Evolutionary conservation across 2,888 invertebrate species (phyloP), one percentile per base, ranked within the genome.

Genomic region (Timandra comae): DNA sequence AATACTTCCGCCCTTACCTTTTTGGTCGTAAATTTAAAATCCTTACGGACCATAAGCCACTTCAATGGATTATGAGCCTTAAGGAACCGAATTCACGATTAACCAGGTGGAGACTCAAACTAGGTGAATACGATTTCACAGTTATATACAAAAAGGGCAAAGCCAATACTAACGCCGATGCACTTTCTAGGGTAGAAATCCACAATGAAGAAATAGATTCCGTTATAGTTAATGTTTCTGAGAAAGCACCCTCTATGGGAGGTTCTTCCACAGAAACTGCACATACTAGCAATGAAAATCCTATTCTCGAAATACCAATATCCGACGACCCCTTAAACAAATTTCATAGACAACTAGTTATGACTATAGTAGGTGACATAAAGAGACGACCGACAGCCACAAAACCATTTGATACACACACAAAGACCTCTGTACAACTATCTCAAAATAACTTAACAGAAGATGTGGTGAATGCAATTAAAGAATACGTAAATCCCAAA

Each of bases 361-460:
- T 8, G 8, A 22, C 22, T 22, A 22, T 7, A 22, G 22, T 22
- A 22, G 22, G 8, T 22, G 22, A 22, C 8, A 22, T 7, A 22
- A 8, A 7, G 8, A 22, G 8, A 22, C n/a, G 22, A 22, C 32
- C 50, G 3, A 33, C 29, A 1, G 39, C 42, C 1, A 41, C 46
- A 1, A 50, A 52, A 29, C 50, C 52, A 1, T 53, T 56, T 28
- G 46, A 52, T 0, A 42, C 43, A 2, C 43, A 52, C 26, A 43
- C 43, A 3, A 12, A 44, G 3, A 47, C 34, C 1, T n/a, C 28
- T 6, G 25, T 52, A 1, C 49, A 57, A 12, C 2, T 53, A 3
- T 50, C 41, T 0, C 29, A 10, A 27, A 33, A 9, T 10, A 22
- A 28, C n/a, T 28, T 10, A 23, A 33, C 7, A 16, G 30, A 2